Evolutionary conservation across 2,113 vertebrate species (phyloP), one percentile per base, ranked within the genome.

Genomic region (Amphiprion percula): DNA sequence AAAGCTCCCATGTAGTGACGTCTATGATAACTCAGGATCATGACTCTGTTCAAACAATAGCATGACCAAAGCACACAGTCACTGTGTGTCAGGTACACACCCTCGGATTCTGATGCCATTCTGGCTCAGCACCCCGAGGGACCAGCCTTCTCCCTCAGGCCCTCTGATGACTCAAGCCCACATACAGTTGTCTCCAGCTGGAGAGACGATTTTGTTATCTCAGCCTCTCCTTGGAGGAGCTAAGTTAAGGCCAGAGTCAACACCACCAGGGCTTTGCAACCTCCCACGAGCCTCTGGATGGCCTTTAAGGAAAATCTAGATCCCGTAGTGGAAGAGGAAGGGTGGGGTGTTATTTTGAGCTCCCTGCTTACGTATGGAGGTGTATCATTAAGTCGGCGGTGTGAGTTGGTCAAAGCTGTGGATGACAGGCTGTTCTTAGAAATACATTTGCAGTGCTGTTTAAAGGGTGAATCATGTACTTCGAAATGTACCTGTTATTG

Each of bases 341-440:
- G 58, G 41, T 2, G 30, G 21, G 52, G 56, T 64, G 76, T 49
- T 89, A 85, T 92, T 87, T 68, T 82, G 58, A 86, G 76, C 73
- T 46, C 21, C 37, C 4, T 58, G 39, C 81, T 76, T 76, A 26
- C 30, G 73, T 70, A 73, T 39, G 16, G 55, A 83, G 72, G 68
- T 74, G 82, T 62, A 78, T 59, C 67, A 24, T 75, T 67, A 71
- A 23, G 33, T 72, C 49, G 47, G 63, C 14, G 24, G 54, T 37
- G 71, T 66, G 39, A 56, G 37, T 37, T 30, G 37, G 44, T 47
- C 37, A 30, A 37, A 78, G 54, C 49, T 4, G 52, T 26, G 16
- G 28, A 6, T 12, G 37, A 74, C 39, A 62, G 68, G 37, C 46
- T 78, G 64, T 19, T 24, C 26, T 56, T 23, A 70, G 21, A 70